These are phyloP conservation scores for Tethea ocularis DNA, from an alignment of 2,888 invertebrate genomes.

Conservation along the genomic window DNA sequence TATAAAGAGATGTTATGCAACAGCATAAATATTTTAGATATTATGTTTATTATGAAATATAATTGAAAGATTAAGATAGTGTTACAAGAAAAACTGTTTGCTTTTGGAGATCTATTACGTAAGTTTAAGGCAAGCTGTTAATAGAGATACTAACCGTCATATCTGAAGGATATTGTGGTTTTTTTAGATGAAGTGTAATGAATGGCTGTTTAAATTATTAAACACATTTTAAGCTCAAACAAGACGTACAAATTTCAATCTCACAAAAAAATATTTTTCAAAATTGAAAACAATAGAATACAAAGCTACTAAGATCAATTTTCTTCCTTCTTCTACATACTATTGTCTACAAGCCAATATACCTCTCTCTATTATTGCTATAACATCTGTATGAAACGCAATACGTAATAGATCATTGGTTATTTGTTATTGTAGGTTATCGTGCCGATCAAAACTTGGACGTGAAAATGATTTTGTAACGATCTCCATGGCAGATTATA, in stretches of 20 bases:
- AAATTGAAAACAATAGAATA: too few species aligned
- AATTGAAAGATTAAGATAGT: constrained; percentile 65
- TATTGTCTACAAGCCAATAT: background rate
- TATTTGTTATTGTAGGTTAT: constrained; percentile 44
- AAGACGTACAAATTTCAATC: too few species aligned
- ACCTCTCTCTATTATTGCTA: background rate
- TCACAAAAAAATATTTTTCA: too few species aligned
- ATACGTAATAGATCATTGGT: constrained; percentile 23
- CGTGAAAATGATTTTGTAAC: constrained; percentile 61
- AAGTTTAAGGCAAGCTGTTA: background rate
- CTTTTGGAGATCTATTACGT: constrained; percentile 32
- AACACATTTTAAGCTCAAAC: too few species aligned
- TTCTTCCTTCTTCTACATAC: too few species aligned
- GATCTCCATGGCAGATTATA: constrained; percentile 48
- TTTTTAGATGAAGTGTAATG: too few species aligned
- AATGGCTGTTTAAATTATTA: too few species aligned
- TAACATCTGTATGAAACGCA: background rate
- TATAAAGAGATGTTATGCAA: constrained; percentile 46
- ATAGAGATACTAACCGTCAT: background rate
- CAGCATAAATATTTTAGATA: constrained; percentile 49
- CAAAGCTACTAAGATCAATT: too few species aligned
- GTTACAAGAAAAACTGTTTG: constrained; percentile 40
- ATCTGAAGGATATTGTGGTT: background rate
- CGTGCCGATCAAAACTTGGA: constrained; percentile 42
- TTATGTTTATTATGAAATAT: constrained; percentile 52